Evolutionary conservation across 2,113 vertebrate species (phyloP).

Genomic region (Aspidoscelis tigris): DNA sequence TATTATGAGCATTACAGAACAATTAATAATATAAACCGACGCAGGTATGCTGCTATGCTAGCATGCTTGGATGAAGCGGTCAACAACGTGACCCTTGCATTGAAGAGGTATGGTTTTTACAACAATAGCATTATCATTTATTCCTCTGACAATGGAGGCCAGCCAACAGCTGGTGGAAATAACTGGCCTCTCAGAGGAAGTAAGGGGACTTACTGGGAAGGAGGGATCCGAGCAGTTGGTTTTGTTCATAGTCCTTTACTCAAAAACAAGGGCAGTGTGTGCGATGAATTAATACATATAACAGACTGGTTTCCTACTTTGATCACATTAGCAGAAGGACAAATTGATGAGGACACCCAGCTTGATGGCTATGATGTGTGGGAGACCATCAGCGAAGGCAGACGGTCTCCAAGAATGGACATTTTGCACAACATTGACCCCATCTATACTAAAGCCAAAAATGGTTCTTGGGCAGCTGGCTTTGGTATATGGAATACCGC

Average conservation of each 20-base stretch:
- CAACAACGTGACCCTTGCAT: conserved; percentile 88
- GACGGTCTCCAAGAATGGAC: conserved; percentile 90
- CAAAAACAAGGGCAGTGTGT: conserved; percentile 87
- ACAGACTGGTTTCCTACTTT: conserved; percentile 98
- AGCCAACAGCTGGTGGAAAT: conserved; percentile 90
- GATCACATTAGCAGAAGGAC: conserved; percentile 89
- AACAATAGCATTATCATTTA: conserved; percentile 93
- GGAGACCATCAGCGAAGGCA: conserved; percentile 95
- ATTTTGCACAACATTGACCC: conserved; percentile 98
- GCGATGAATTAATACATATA: conserved; percentile 92
- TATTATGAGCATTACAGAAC: conserved; percentile 92
- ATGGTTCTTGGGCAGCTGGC: conserved; percentile 92
- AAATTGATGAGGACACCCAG: conserved; percentile 87
- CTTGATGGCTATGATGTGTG: conserved; percentile 95
- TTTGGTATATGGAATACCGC: conserved; percentile 96
- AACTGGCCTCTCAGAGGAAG: conserved; percentile 97
- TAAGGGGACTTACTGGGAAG: conserved; percentile 97
- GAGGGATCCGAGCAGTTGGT: conserved; percentile 92
- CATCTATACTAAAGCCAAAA: conserved; percentile 90
- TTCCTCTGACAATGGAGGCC: conserved; percentile 96
- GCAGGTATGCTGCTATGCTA: conserved; percentile 95
- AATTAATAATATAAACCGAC: conserved; percentile 88
- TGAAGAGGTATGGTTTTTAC: conserved; percentile 90
- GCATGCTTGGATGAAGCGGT: conserved; percentile 94
- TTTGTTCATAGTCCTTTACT: conserved; percentile 95